Percentiles rank a stretch among this genome's conserved stretches.
phyloP scores from a whole-genome alignment of 2,797 vertebrate species.

The Chaetophractus vellerosus region DNA sequence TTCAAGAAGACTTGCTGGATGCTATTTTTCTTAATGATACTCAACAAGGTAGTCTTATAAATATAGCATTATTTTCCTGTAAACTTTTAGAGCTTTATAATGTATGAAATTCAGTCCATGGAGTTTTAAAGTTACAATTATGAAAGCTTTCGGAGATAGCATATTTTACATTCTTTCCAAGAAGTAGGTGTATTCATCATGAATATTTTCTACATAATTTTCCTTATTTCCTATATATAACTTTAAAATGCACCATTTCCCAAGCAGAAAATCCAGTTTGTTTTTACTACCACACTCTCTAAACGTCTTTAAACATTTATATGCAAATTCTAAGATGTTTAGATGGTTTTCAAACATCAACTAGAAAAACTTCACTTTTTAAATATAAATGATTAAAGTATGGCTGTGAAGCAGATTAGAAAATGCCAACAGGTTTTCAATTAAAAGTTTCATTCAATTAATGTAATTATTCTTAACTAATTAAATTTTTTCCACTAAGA shows the following conservation, averaged over 20 bases:
- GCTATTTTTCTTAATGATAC: not conserved
- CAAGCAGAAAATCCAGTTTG: constrained; percentile 62
- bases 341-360: constrained; percentile 57
- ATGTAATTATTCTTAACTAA: constrained; percentile 84
- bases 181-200: constrained; percentile 57
- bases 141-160: constrained; percentile 50
- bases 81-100: constrained; percentile 47
- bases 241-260: constrained; percentile 68
- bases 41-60: constrained; percentile 35
- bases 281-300: constrained; percentile 57
- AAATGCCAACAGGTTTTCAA: constrained; percentile 83
- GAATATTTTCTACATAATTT: constrained; percentile 52
- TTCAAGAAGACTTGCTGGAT: not conserved
- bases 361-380: constrained; percentile 65
- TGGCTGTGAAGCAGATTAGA: constrained; percentile 71
- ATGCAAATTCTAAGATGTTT: constrained; percentile 17
- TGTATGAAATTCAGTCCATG: not conserved
- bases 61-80: not conserved
- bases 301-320: constrained; percentile 73
- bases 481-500: constrained; percentile 84
- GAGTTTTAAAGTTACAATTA: not conserved
- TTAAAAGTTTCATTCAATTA: constrained; percentile 86
- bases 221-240: constrained; percentile 51
- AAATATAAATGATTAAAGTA: constrained; percentile 74
- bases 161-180: constrained; percentile 38